These are phyloP conservation scores for Hirtodrosophila histrioides DNA, from an alignment of 2,888 invertebrate genomes.

Conservation along the genomic window DNA sequence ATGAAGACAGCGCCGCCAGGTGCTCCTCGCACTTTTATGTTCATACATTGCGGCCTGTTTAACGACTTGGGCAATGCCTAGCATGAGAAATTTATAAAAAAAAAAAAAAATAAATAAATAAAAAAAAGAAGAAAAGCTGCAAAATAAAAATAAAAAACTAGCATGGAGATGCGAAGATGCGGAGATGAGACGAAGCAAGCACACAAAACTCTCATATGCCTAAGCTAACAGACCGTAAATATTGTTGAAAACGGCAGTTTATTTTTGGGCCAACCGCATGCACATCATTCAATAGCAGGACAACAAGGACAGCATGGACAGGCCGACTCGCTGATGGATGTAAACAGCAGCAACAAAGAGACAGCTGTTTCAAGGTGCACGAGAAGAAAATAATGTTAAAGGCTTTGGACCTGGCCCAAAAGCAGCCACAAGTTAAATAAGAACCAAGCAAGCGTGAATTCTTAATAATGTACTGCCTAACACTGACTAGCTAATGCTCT, in stretches of 20 bases:
- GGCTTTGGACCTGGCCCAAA: slow-evolving; percentile 50
- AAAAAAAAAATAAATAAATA: not conserved
- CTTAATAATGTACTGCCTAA: not conserved
- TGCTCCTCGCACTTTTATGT: slow-evolving; percentile 71
- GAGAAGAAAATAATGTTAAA: slow-evolving; percentile 47
- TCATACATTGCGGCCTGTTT: slow-evolving; percentile 68
- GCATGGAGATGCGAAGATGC: not conserved
- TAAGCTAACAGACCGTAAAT: slow-evolving; percentile 75
- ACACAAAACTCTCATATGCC: slow-evolving; percentile 53
- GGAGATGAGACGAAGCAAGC: not conserved
- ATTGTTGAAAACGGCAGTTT: slow-evolving; percentile 75
- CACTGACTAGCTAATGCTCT: slow-evolving; percentile 32
- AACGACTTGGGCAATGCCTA: slow-evolving; percentile 66
- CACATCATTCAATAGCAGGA: slow-evolving; percentile 68
- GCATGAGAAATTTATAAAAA: slow-evolving; percentile 61
- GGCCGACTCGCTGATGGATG: slow-evolving; percentile 64
- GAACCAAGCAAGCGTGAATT: slow-evolving; percentile 34
- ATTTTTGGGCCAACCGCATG: slow-evolving; percentile 65
- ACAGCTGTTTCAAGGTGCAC: slow-evolving; percentile 63
- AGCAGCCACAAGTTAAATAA: slow-evolving; percentile 63
- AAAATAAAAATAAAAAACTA: not conserved
- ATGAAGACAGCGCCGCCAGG: slow-evolving; percentile 73
- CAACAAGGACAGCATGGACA: slow-evolving; percentile 19
- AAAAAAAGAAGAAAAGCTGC: slow-evolving; percentile 1
- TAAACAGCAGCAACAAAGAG: slow-evolving; percentile 54